A percentile compares a stretch with the other conserved stretches of the same genome.
phyloP scores from a whole-genome alignment of 35 echinoderm and acorn worm species.

The Patiria miniata region DNA sequence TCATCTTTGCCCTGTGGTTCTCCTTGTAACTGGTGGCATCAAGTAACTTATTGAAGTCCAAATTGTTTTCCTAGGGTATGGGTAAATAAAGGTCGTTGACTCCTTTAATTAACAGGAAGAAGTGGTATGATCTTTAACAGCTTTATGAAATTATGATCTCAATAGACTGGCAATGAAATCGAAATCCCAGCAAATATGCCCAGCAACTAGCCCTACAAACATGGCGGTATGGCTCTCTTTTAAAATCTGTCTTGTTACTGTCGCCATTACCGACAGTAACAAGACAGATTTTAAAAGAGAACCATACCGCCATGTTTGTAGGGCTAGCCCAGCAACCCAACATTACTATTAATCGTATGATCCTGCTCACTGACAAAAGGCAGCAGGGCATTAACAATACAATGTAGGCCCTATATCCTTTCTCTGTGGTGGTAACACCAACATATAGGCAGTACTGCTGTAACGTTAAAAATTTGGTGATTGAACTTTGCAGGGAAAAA shows the following conservation, averaged over 20 bases:
- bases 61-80: constrained; percentile 55
- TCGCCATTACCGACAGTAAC: not conserved
- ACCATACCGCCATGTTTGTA: not conserved
- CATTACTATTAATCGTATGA: too few species aligned
- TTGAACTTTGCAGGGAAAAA: not conserved
- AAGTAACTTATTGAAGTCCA: constrained; percentile 70
- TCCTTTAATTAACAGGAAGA: too few species aligned
- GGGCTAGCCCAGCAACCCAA: too few species aligned
- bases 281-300: not conserved
- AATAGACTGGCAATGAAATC: not conserved
- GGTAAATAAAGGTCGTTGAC: not conserved
- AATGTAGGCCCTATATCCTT: not conserved
- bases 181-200: not conserved
- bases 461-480: not conserved
- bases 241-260: not conserved
- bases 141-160: not conserved
- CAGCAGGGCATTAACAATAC: not conserved
- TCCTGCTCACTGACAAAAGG: too few species aligned
- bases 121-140: not conserved
- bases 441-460: not conserved
- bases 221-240: not conserved
- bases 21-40: constrained; percentile 92
- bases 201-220: not conserved
- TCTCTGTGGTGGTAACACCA: not conserved
- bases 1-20: constrained; percentile 83